phyloP scores from a whole-genome alignment of 2,888 invertebrate species.

The Leuctra nigra region DNA sequence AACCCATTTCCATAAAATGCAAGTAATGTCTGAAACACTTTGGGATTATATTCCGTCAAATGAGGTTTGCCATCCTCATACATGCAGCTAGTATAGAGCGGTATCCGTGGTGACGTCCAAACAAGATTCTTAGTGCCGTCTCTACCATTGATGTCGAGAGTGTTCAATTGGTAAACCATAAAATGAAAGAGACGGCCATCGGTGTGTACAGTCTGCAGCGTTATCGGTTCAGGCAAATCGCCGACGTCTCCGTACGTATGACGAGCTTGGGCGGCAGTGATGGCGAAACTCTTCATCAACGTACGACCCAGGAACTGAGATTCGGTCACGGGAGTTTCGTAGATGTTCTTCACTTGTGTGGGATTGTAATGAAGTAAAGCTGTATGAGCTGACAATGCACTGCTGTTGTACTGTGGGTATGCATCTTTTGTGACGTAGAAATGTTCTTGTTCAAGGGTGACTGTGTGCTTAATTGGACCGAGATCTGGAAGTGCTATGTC shows the following conservation, averaged over 20 bases:
- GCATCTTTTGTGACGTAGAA: slow-evolving; percentile 55
- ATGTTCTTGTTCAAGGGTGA: slow-evolving; percentile 56
- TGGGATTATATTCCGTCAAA: slow-evolving; percentile 67
- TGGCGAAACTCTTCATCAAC: slow-evolving; percentile 65
- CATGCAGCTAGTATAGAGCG: slow-evolving; percentile 57
- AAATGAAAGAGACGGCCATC: slow-evolving; percentile 74
- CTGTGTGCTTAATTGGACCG: slow-evolving; percentile 64
- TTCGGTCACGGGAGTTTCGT: slow-evolving; percentile 58
- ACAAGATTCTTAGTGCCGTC: slow-evolving; percentile 67
- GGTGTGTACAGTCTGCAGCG: slow-evolving; percentile 75
- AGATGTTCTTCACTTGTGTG: slow-evolving; percentile 58
- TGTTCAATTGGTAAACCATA: slow-evolving; percentile 77
- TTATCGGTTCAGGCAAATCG: slow-evolving; percentile 67
- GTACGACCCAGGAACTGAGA: slow-evolving; percentile 62
- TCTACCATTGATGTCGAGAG: slow-evolving; percentile 55
- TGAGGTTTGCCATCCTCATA: slow-evolving; percentile 59
- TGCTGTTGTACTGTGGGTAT: slow-evolving; percentile 42
- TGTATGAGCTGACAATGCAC: slow-evolving; percentile 55
- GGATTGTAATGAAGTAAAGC: slow-evolving; percentile 63
- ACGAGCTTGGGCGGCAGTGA: slow-evolving; percentile 70
- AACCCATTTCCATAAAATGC: slow-evolving; percentile 56
- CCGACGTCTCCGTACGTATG: slow-evolving; percentile 58
- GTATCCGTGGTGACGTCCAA: slow-evolving; percentile 57
- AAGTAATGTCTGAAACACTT: slow-evolving; percentile 68
- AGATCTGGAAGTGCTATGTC: slow-evolving; percentile 59